Evolutionary conservation across 2,888 invertebrate species (phyloP), one percentile per base, ranked within the genome.

Genomic region (Nomada flava): DNA sequence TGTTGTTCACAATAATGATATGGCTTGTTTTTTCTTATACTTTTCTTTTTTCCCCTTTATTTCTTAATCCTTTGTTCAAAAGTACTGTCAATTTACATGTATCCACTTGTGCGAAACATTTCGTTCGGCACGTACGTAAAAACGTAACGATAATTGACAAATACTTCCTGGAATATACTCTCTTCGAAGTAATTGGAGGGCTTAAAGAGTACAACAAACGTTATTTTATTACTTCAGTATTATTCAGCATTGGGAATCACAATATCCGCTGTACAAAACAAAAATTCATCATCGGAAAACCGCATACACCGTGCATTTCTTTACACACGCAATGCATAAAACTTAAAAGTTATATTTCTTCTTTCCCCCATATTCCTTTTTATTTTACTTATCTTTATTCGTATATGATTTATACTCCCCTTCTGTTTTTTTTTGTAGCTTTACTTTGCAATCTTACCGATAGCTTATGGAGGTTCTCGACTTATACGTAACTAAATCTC

Each of bases 241-340:
- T 85, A 92, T 90, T 92, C 90, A 92, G 91, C 89, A 90, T 91
- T 88, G 90, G 90, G 90, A 92, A 92, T 93, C 92, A 92, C 92
- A 93, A 92, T 91, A 91, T 92, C 89, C 89, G 90, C 92, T 93
- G 92, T 93, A 93, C 92, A 93, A 93, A 93, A 92, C 89, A 92
- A 93, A 91, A 91, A 92, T 90, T 90, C 81, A 92, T 91, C 88
- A 90, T 92, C 92, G 90, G 89, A 85, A 91, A 90, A 89, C 88
- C 87, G 88, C 88, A 90, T 89, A 87, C 88, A 89, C 86, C 77
- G 79, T 82, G 76, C 78, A 84, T 84, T 82, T 74, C 57, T 85
- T 79, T 71, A 72, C 72, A 83, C 85, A 82, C 74, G 76, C 85
- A 79, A 86, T 84, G 86, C 88, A 89, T 87, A 85, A 88, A 90